Base-by-base conservation (phyloP, 2,888 invertebrate genomes). In the Glyphotaelius pellucidus region DNA sequence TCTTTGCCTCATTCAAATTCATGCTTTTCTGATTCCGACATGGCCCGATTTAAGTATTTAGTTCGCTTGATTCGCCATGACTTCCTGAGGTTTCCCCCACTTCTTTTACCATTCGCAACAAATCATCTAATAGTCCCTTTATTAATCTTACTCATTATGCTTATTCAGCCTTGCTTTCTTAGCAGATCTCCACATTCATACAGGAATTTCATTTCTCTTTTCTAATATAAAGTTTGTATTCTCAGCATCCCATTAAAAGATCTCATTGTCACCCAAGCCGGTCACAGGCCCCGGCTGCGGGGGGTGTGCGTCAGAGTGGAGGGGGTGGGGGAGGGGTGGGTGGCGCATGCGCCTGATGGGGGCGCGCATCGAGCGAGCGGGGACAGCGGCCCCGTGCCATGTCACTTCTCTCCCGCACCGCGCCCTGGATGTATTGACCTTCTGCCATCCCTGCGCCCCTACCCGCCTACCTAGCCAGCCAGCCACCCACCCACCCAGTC, bases 281-380 rank as follows among this genome's bases (percentile, higher is more conserved):
- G 86, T 86, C 86, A 86, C 86, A 86, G 30, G 42, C 15, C 86
- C n/a, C 30, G n/a, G 38, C 86, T 15, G 42, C 30, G 86, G 35
- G 42, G 25, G 67, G 67, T 67, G 67, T 67, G 67, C 19, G 67
- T 86, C 86, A 14, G 90, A 2, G 79, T 19, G 19, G 25, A 47
- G 80, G 19, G 25, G 80, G 80, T 80, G 11, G 42, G 31, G 9
- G 38, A 47, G 32, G 87, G 88, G 2, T 80, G 91, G 42, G 86
- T 30, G 30, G 86, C 91, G 91, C 91, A 91, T 86, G 91, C 91
- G 86, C 91, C 15, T 30, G 35, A 12, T 67, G 35, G 67, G 91
- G 87, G 80, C 91, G 86, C 42, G 87, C 86, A 91, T 91, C 91
- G 91, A 91, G 91, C 91, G 91, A 67, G 87, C 86, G 67, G 91